A percentile compares a stretch with the other conserved stretches of the same genome.
Evolutionary conservation across 2,113 vertebrate genomes (phyloP).

Genomic region (Albula glossodonta): DNA sequence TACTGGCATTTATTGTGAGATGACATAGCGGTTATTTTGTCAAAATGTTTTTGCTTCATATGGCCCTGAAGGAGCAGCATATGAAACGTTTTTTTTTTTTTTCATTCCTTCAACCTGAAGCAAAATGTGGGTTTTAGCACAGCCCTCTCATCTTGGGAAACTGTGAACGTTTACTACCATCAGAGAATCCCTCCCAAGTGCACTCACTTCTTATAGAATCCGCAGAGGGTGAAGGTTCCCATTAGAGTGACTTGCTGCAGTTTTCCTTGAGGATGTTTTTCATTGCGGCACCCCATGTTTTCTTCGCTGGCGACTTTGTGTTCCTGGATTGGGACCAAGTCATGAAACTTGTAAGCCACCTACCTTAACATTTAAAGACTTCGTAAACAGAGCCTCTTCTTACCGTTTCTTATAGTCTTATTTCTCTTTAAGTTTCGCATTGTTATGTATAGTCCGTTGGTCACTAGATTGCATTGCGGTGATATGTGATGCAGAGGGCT

Average conservation of each 20-base stretch:
- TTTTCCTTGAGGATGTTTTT: constrained; percentile 37
- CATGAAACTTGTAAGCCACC: constrained; percentile 37
- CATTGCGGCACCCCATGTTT: constrained; percentile 28
- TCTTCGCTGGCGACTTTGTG: constrained; percentile 33
- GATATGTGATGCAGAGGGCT: neutral
- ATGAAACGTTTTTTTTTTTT: neutral
- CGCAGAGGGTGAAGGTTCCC: constrained; percentile 10
- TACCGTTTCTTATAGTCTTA: constrained; percentile 9
- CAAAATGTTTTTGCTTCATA: neutral
- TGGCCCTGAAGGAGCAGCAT: constrained; percentile 11
- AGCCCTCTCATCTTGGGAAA: neutral
- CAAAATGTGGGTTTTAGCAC: neutral
- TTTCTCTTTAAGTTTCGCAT: neutral
- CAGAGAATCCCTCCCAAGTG: constrained; percentile 5
- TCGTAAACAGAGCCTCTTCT: constrained; percentile 38
- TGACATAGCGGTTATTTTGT: neutral
- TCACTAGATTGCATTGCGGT: neutral
- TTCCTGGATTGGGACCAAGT: constrained; percentile 20
- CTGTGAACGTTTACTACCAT: neutral
- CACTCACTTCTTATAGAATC: constrained; percentile 38
- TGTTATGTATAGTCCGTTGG: neutral
- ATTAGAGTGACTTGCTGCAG: neutral
- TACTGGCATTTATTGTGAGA: constrained; percentile 16
- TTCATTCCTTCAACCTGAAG: too few species aligned
- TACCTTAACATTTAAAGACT: constrained; percentile 45